Percentiles rank a stretch among this genome's conserved stretches.
phyloP scores from a whole-genome alignment of 2,113 vertebrate species.

The Ellobius talpinus region DNA sequence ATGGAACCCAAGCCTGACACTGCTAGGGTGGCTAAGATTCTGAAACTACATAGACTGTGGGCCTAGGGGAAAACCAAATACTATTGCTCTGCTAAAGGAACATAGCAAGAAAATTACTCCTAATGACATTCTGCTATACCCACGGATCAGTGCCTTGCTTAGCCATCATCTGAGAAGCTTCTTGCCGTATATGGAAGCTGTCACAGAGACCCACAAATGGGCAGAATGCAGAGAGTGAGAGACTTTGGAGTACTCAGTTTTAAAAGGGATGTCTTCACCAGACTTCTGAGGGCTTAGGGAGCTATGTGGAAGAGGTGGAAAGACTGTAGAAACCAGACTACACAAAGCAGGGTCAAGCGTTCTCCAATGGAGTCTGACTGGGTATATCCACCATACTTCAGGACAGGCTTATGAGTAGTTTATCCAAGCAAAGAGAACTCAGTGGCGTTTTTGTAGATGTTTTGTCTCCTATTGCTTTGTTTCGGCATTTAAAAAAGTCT shows the following conservation, averaged over 20 bases:
- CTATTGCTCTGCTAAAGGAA: background rate
- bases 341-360: background rate
- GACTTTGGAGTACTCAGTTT: background rate
- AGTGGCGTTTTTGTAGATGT: background rate
- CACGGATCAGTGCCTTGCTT: background rate
- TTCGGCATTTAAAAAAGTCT: background rate
- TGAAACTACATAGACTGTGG: background rate
- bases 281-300: background rate
- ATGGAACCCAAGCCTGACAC: background rate
- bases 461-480: background rate
- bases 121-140: background rate
- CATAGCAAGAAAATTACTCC: background rate
- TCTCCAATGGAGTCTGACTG: background rate
- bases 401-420: background rate
- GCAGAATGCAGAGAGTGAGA: background rate
- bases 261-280: background rate
- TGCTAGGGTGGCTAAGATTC: background rate
- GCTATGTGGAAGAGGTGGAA: background rate
- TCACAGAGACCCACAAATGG: background rate
- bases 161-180: background rate
- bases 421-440: background rate
- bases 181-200: background rate
- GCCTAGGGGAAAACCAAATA: background rate
- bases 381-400: background rate
- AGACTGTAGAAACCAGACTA: background rate